phyloP scores from a whole-genome alignment of 2,797 vertebrate species.

The Rallus crepitans region DNA sequence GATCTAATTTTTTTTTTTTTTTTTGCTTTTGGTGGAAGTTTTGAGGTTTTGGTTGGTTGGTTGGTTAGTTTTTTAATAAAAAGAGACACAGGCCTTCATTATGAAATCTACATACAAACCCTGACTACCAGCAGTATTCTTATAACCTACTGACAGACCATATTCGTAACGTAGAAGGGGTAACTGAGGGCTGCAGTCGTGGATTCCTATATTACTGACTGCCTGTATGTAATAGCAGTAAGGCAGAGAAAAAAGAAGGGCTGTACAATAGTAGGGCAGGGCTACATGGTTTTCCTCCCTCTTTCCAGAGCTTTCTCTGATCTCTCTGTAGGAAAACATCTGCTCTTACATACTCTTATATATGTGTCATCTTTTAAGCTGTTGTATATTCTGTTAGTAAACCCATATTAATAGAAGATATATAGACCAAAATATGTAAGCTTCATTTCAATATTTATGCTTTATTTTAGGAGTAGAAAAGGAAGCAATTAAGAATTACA shows the following conservation, averaged over 20 bases:
- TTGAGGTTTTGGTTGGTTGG: rapidly evolving
- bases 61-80: not conserved
- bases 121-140: not conserved
- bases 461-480: not conserved
- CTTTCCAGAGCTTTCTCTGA: not conserved
- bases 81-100: not conserved
- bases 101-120: not conserved
- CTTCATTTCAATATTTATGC: not conserved
- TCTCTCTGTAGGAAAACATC: not conserved
- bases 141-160: not conserved
- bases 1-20: not conserved
- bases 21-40: not conserved
- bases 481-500: not conserved
- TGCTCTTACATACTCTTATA: not conserved
- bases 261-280: not conserved
- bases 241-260: not conserved
- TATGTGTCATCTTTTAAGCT: not conserved
- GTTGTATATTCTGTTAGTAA: not conserved
- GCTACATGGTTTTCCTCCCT: not conserved
- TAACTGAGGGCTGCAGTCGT: not conserved
- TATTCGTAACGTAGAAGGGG: not conserved
- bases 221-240: not conserved
- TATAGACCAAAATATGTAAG: not conserved
- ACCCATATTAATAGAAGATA: not conserved
- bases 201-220: not conserved